These are phyloP conservation scores for Catostylus mosaicus DNA, from an alignment of 30 jellyfish, hydroid and myxozoan genomes.

Conservation along the genomic window DNA sequence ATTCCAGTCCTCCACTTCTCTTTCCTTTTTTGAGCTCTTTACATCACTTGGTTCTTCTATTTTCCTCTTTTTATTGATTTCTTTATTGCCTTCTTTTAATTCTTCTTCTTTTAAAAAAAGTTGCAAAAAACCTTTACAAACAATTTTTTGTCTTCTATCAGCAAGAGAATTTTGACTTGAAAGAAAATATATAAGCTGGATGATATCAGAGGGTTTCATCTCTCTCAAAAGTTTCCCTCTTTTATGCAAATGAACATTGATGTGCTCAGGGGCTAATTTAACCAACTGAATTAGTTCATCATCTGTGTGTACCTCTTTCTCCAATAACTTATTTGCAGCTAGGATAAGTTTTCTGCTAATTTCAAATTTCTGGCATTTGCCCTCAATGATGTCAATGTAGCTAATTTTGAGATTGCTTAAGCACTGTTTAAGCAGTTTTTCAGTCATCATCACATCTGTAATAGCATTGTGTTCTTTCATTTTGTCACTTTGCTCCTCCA, in stretches of 20 bases:
- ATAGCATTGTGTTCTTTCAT: constrained; percentile 54
- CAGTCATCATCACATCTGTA: constrained; percentile 49
- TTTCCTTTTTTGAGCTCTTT: background rate
- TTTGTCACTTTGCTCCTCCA: background rate
- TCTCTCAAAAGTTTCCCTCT: constrained; percentile 22
- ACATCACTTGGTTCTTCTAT: background rate
- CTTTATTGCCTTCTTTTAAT: background rate
- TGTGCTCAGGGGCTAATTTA: constrained; percentile 32
- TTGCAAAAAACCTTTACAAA: constrained; percentile 45
- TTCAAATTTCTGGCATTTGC: constrained; percentile 19
- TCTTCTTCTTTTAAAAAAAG: background rate
- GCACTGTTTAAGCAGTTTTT: constrained; percentile 6
- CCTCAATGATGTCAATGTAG: background rate
- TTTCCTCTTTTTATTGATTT: background rate
- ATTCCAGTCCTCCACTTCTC: background rate
- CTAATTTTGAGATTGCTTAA: background rate
- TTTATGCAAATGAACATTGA: constrained; percentile 45
- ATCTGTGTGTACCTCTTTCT: constrained; percentile 11
- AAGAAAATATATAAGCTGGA: constrained; percentile 10
- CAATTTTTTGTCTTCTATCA: constrained; percentile 23
- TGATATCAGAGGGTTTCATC: constrained; percentile 20
- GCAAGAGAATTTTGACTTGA: constrained; percentile 6
- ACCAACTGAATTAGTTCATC: constrained; percentile 24
- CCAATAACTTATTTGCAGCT: constrained; percentile 20
- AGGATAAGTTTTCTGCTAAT: background rate